A percentile compares a stretch with the other conserved stretches of the same genome.
phyloP scores from a whole-genome alignment of 2,888 invertebrate species.

The Mantis religiosa region DNA sequence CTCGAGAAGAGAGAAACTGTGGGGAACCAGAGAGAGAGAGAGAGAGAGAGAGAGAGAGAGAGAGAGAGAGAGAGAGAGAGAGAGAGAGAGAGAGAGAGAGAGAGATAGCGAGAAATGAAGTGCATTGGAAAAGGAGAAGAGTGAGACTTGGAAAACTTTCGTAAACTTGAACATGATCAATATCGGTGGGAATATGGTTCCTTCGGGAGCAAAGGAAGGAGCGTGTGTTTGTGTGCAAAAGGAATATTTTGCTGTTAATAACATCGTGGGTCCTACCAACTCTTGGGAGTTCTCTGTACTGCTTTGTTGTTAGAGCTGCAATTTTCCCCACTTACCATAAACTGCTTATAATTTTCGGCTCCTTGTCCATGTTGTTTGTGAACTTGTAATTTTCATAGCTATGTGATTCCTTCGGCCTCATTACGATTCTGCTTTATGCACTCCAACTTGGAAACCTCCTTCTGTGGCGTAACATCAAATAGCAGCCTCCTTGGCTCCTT shows the following conservation, averaged over 20 bases:
- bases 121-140: neutral
- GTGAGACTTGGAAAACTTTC: neutral
- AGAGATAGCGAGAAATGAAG: neutral
- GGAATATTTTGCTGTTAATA: neutral
- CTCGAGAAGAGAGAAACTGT: neutral
- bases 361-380: neutral
- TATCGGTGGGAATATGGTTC: slow-evolving; percentile 7
- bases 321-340: neutral
- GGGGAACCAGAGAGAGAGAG: too few species aligned
- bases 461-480: neutral
- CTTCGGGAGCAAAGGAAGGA: neutral
- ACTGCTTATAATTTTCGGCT: neutral
- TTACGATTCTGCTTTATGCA: neutral
- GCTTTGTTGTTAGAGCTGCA: neutral
- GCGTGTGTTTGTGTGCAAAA: neutral
- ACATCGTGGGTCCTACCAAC: neutral
- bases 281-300: neutral
- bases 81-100: neutral
- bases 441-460: neutral
- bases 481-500: neutral
- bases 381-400: neutral
- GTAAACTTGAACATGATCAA: slow-evolving; percentile 15
- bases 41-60: neutral
- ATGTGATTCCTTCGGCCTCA: neutral
- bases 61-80: neutral